Base-by-base conservation (phyloP, 2,888 invertebrate species). In the Coremacera marginata region DNA sequence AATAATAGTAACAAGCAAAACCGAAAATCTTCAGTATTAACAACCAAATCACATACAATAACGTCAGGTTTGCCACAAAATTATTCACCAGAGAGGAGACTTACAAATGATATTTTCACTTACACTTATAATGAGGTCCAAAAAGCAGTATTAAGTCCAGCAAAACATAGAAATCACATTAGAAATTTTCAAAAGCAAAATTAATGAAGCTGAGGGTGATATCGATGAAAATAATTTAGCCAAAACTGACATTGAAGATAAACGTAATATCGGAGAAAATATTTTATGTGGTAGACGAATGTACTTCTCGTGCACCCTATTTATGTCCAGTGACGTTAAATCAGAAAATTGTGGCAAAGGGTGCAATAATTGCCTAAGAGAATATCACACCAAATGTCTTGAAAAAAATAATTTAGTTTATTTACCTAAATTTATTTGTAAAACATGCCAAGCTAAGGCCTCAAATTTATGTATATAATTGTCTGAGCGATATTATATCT, bases 271-370 rank as follows among this genome's bases (percentile, higher is more conserved):
- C 16, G 55, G 55, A 55, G 55, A 55, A 55, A 55, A 55, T 55
- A 22, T 55, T 55, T 55, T 55, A 55, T 55, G 16, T 55, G n/a
- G 3, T 55, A n/a, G 19, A n/a, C 55, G 22, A 55, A 55, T 55
- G 55, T 55, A n/a, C 22, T 55, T 55, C 22, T 55, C 22, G 9
- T 55, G 16, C 22, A 55, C 55, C n/a, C 16, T n/a, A 22, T 55
- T 55, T 55, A 55, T 55, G 55, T 55, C n/a, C 55, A 55, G 55
- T 16, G 55, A 55, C 55, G 55, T 55, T n/a, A 55, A 22, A 55
- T 55, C 55, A 55, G 55, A 55, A 22, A 55, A 55, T 55, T 55
- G 55, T 55, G 55, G 55, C n/a, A 55, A n/a, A 16, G n/a, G 55
- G 22, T 55, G 55, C 55, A 55, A 55, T n/a, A 55, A 55, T 55